Base-by-base conservation (phyloP, 2,888 invertebrate genomes). In the Volucella inanis region DNA sequence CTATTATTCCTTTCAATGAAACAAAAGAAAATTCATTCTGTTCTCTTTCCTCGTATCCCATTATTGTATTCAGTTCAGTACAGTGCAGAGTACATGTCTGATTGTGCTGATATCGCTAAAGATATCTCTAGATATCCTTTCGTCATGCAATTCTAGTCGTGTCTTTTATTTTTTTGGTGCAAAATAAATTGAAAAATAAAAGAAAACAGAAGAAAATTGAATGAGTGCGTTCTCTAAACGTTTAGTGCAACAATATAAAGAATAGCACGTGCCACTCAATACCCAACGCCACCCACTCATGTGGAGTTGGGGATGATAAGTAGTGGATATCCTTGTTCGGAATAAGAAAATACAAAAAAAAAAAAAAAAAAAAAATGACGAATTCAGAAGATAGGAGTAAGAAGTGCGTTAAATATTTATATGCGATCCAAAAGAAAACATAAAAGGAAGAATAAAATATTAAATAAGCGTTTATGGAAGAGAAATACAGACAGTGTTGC, bases 331-430 rank as follows among this genome's bases (percentile, higher is more conserved):
- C 64, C 59, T 76, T 59, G 45, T n/a, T n/a, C 45, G 38, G 12
- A 70, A 57, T 64, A 64, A 71, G 72, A 72, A 72, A 72, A 72
- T 72, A 31, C 0, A 31, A 31, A 65, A 61, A n/a, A n/a, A n/a
- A n/a, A n/a, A n/a, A n/a, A n/a, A n/a, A n/a, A n/a, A n/a, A n/a
- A 59, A 72, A 47, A 62, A 50, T 82, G 79, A 74, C 49, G 61
- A 62, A 72, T 67, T 59, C 43, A 68, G 54, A 70, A 45, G 43
- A 38, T 55, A 38, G 65, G 15, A 78, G 22, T 71, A 31, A 71
- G 59, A 65, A 50, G 76, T 81, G 85, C 76, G 67, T 85, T 85
- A 81, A 85, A 85, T 76, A 85, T 85, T 85, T 85, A 81, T 81
- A 72, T 81, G 77, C 61, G 72, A 84, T 79, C 83, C 79, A 61